Conservation (phyloP, 2,888 invertebrate species). For the Bibio marci region DNA sequence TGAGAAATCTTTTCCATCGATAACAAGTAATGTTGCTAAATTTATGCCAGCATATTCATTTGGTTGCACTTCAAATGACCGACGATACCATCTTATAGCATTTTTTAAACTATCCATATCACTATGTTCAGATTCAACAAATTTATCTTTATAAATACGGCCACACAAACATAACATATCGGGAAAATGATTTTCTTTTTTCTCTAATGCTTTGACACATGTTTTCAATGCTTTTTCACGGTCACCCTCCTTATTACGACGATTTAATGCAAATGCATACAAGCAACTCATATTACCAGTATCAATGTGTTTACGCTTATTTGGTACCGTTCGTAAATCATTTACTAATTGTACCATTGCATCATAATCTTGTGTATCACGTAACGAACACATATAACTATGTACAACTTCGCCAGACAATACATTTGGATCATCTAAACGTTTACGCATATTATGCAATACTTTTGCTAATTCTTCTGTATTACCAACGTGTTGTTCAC, state of each 20-base stretch:
- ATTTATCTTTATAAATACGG: constrained; percentile 92
- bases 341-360: constrained; percentile 94
- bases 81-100: constrained; percentile 95
- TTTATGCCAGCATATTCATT: constrained; percentile 99
- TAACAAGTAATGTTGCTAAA: constrained; percentile 89
- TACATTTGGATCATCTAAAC: constrained; percentile 93
- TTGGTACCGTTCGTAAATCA: constrained; percentile 78
- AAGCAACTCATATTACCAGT: constrained; percentile 82
- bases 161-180: constrained; percentile 97
- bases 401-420: constrained; percentile 90
- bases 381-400: constrained; percentile 80
- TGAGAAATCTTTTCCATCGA: constrained; percentile 89
- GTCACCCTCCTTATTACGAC: constrained; percentile 86
- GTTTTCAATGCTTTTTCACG: constrained; percentile 84
- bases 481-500: constrained; percentile 65
- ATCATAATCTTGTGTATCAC: constrained; percentile 90
- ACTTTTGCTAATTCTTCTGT: constrained; percentile 56
- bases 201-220: constrained; percentile 77
- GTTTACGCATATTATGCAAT: constrained; percentile 74
- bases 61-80: constrained; percentile 94
- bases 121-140: constrained; percentile 85
- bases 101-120: constrained; percentile 75
- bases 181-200: constrained; percentile 88
- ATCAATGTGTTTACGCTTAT: constrained; percentile 71
- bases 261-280: constrained; percentile 94